Base-by-base conservation (phyloP, 2,113 vertebrate genomes). In the Bujurquina vittata region DNA sequence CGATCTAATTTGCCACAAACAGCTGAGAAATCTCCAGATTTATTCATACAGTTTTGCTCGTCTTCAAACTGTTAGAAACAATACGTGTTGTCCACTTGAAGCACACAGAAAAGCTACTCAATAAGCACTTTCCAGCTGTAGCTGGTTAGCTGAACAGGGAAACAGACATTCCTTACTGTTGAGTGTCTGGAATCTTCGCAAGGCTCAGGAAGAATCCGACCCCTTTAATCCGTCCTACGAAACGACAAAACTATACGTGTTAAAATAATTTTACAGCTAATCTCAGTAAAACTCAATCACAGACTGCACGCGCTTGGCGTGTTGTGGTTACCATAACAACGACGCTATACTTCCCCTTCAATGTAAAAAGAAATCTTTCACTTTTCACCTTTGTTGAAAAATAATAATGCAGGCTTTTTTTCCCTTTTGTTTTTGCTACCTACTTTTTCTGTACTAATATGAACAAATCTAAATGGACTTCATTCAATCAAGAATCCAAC, bases 281-380 rank as follows among this genome's bases (percentile, higher is more conserved):
- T 46, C 46, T 79, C 23, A 43, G 37, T 33, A 18, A 73, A 86
- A 75, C 14, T 3, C 26, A 90, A 91, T 90, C 90, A 89, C 88
- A 26, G 62, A 43, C 12, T 80, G 67, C 59, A 26, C 43, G 20
- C 10, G 57, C 7, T 1, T 10, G 6, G n/a, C 8, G 37, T 87
- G 88, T 86, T 86, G 63, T 79, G 49, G 88, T 94, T 87, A 52
- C 81, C 81, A 84, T 83, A 59, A 76, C 46, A 88, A 92, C 92
- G 49, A 61, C 75, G 61, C 11, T 7, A 4, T 12, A 55, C 29
- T 26, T n/a, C 46, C 18, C 12, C 17, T 4, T 52, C 20, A 52
- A 52, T 20, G 49, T 72, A 72, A 72, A 10, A 46, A 72, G 46
- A 31, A 72, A 2, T 10, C 46, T 17, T 72, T n/a, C 3, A 54